phyloP scores from a whole-genome alignment of 2,113 vertebrate genomes.

The Cygnus buccinator region DNA sequence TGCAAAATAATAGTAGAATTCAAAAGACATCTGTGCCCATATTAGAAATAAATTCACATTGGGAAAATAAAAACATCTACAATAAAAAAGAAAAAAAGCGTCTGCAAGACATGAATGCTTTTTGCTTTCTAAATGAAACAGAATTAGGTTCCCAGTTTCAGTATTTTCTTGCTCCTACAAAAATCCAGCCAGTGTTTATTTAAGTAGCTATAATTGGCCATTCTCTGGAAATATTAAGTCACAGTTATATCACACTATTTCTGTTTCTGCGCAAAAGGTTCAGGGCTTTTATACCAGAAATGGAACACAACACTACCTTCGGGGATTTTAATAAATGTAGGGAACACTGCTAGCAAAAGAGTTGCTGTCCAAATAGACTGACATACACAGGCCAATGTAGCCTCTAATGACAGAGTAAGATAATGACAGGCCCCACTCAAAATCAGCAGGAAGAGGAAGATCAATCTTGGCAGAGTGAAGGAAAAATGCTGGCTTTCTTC shows the following conservation, averaged over 20 bases:
- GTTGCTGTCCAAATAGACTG: slow-evolving; percentile 99
- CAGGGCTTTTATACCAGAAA: slow-evolving; percentile 79
- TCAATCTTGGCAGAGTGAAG: slow-evolving; percentile 99
- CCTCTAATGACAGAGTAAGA: slow-evolving; percentile 99
- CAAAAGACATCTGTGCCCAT: not conserved
- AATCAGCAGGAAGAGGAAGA: slow-evolving; percentile 99
- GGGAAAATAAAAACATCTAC: slow-evolving; percentile 22
- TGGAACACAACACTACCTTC: slow-evolving; percentile 86
- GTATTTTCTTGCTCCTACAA: slow-evolving; percentile 26
- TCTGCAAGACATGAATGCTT: not conserved
- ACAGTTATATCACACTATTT: slow-evolving; percentile 53
- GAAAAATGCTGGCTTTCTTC: slow-evolving; percentile 92
- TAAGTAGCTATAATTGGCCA: slow-evolving; percentile 64
- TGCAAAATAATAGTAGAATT: slow-evolving; percentile 1
- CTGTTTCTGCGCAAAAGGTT: slow-evolving; percentile 73
- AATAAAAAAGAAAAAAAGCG: slow-evolving; percentile 1
- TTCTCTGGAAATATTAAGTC: slow-evolving; percentile 64
- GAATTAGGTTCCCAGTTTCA: slow-evolving; percentile 43
- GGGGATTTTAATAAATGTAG: slow-evolving; percentile 97
- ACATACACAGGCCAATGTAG: slow-evolving; percentile 98
- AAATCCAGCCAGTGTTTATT: slow-evolving; percentile 62
- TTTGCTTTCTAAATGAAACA: not conserved
- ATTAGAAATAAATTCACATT: not conserved
- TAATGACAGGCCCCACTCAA: slow-evolving; percentile 99
- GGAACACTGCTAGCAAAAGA: slow-evolving; percentile 96